A percentile compares a stretch with the other conserved stretches of the same genome.
Conservation (phyloP, 2,113 vertebrate genomes). For the Mastomys natalensis region DNA sequence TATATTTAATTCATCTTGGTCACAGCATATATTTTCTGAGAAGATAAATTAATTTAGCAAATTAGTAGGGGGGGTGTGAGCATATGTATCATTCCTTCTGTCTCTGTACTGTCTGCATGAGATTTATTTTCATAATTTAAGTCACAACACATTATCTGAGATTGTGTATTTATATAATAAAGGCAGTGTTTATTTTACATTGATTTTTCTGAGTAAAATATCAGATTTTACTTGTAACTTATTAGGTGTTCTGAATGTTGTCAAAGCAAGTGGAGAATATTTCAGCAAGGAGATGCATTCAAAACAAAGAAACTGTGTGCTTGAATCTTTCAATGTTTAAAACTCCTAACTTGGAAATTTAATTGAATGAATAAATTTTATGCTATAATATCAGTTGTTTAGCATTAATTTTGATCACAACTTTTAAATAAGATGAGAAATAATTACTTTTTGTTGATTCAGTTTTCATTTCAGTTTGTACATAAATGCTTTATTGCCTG, state of each 20-base stretch:
- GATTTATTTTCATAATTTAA: slow-evolving; percentile 43
- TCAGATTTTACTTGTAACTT: slow-evolving; percentile 71
- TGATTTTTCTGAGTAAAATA: slow-evolving; percentile 60
- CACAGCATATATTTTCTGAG: slow-evolving; percentile 74
- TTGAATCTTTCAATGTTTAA: slow-evolving; percentile 70
- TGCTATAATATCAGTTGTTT: slow-evolving; percentile 38
- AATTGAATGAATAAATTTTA: slow-evolving; percentile 57
- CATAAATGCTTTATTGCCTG: slow-evolving; percentile 63
- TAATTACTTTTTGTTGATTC: slow-evolving; percentile 51
- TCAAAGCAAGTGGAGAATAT: slow-evolving; percentile 65
- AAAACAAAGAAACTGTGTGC: slow-evolving; percentile 69
- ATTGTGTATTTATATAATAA: slow-evolving; percentile 40
- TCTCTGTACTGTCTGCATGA: not conserved
- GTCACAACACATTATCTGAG: slow-evolving; percentile 46
- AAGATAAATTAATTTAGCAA: slow-evolving; percentile 77
- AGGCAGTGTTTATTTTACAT: not conserved
- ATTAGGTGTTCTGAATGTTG: slow-evolving; percentile 57
- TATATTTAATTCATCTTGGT: slow-evolving; percentile 84
- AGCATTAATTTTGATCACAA: slow-evolving; percentile 62
- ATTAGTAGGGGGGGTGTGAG: slow-evolving; percentile 41
- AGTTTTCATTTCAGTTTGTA: slow-evolving; percentile 34
- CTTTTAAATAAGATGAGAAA: slow-evolving; percentile 66
- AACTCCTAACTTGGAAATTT: slow-evolving; percentile 56
- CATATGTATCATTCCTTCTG: not conserved
- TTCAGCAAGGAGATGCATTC: slow-evolving; percentile 73